These are phyloP conservation scores for Formica exsecta DNA, from an alignment of 1,140 invertebrate species.

Conservation along the genomic window DNA sequence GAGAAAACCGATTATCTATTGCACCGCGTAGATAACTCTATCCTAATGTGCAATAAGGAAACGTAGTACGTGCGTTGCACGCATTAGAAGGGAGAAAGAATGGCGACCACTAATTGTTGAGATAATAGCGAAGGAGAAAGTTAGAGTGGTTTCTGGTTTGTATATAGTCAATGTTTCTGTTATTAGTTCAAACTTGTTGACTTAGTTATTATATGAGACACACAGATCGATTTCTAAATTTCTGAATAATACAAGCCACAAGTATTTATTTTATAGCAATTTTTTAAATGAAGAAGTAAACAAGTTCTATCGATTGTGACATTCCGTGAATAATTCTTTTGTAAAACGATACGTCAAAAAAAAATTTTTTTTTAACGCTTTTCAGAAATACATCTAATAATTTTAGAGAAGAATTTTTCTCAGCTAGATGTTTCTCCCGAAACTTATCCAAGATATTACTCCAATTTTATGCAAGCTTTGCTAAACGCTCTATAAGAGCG, in stretches of 20 bases:
- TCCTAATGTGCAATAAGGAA: slow-evolving; percentile 50
- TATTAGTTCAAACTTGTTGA: slow-evolving; percentile 8
- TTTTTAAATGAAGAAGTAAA: not conserved
- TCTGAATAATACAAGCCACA: not conserved
- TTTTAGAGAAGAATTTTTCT: not conserved
- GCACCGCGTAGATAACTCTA: slow-evolving; percentile 36
- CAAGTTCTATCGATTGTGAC: not conserved
- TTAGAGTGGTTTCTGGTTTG: not conserved
- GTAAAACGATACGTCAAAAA: not conserved
- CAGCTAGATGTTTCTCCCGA: not conserved
- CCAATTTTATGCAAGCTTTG: not conserved
- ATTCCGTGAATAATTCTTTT: not conserved
- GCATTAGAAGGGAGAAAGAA: slow-evolving; percentile 10
- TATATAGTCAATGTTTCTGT: not conserved
- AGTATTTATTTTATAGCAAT: not conserved
- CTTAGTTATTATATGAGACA: not conserved
- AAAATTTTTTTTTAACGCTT: not conserved
- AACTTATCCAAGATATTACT: not conserved
- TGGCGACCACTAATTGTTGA: slow-evolving; percentile 10
- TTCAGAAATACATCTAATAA: not conserved
- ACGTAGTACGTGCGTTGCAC: slow-evolving; percentile 43
- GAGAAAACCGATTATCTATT: slow-evolving; percentile 64
- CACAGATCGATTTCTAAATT: not conserved
- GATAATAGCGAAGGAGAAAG: slow-evolving; percentile 25
- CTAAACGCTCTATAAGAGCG: not conserved